These are phyloP conservation scores for Mormyrus iriodes DNA, from an alignment of 2,113 vertebrate genomes.

Conservation along the genomic window DNA sequence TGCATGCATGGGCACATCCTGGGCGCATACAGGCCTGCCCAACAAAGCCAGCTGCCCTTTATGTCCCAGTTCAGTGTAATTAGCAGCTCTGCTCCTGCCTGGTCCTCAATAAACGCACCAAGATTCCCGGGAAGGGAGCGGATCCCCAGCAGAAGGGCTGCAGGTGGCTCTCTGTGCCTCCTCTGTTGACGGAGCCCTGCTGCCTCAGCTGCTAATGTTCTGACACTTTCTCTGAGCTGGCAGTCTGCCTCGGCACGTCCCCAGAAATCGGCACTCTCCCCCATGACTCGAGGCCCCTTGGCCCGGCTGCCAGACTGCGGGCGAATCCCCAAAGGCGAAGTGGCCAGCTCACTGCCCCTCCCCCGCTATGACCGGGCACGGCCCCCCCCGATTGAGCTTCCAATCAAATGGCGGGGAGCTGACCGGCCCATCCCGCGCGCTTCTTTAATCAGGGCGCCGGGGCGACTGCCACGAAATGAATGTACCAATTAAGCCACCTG, in stretches of 20 bases:
- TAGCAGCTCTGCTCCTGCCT: neutral
- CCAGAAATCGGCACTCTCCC: neutral
- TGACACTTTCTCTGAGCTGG: neutral
- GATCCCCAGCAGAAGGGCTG: neutral
- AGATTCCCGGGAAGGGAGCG: neutral
- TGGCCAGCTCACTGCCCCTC: neutral
- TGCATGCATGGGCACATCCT: neutral
- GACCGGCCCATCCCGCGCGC: neutral
- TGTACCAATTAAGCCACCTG: constrained; percentile 65
- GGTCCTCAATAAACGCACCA: neutral
- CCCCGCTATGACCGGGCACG: neutral
- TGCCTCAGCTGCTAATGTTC: neutral
- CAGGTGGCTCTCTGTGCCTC: neutral
- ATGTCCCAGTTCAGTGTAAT: neutral
- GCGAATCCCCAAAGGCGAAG: neutral
- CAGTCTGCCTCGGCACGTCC: neutral
- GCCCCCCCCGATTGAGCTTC: neutral
- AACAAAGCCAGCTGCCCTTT: neutral
- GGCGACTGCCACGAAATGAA: constrained; percentile 55
- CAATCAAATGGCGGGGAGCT: neutral
- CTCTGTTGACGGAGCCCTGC: neutral
- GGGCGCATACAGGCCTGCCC: neutral
- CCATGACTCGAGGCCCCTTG: neutral
- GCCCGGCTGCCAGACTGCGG: neutral
- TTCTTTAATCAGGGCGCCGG: constrained; percentile 60